Base-by-base conservation (phyloP, 1,140 invertebrate species). In the Ooceraea biroi region DNA sequence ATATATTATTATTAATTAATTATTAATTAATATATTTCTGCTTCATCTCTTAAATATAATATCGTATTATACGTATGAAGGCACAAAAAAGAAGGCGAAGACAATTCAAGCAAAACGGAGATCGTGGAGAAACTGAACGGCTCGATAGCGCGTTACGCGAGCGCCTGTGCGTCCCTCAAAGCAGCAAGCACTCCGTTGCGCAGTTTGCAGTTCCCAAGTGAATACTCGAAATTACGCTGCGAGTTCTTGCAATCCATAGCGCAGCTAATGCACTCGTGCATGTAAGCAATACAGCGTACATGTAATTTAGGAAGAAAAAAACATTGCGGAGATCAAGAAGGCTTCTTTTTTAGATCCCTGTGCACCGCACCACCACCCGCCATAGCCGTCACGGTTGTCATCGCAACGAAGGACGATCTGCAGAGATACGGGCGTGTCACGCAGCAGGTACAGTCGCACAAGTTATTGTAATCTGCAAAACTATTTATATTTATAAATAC, bases 321-420 rank as follows among this genome's bases (percentile, higher is more conserved):
- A 22, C 0, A 25, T 17, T 22, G 22, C 50, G 22, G 19, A 57
- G 84, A 55, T 14, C 22, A 66, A 36, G n/a, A 76, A 3, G 19
- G 36, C n/a, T 22, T 55, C 4, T 71, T 8, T 77, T 88, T 69
- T 69, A 93, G 97, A 90, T 97, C 97, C 55, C 95, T 99, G 36
- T 97, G 97, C 88, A 98, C 98, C 77, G 97, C 98, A 65, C 98
- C 98, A 27, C 98, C 98, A 41, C 98, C 98, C 2, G 98, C 98
- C 2, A 98, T 99, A 83, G 98, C 98, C 0, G 96, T 96, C 0
- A 96, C 97, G 11, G 95, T 98, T 61, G 98, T 97, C 0, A 95
- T 96, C 73, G 96, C 95, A 19, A 97, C 96, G 10, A 95, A 97
- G 74, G 98, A 98, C 90, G 97, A 98, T 90, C 95, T 98, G 14